Percentiles rank a stretch among this genome's conserved stretches.
Evolutionary conservation across 2,888 invertebrate species (phyloP).

Genomic region (Cephus nigrinus): DNA sequence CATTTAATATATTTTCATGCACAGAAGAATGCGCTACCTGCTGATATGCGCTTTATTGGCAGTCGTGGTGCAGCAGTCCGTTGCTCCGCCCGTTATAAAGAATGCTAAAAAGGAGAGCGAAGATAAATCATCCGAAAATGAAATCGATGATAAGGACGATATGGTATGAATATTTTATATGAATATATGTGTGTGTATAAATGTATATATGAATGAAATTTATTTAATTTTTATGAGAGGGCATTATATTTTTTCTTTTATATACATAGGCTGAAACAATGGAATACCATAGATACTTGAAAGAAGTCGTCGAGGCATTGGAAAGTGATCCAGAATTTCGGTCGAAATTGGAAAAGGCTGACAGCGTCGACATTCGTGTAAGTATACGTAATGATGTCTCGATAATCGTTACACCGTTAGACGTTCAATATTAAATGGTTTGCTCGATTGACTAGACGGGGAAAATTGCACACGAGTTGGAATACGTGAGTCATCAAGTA

Average conservation of each 20-base stretch:
- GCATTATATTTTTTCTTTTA: background rate
- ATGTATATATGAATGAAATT: background rate
- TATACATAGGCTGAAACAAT: constrained; percentile 60
- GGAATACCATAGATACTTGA: constrained; percentile 89
- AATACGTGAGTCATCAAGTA: constrained; percentile 89
- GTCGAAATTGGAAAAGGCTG: constrained; percentile 82
- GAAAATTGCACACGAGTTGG: constrained; percentile 90
- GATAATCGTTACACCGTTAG: background rate
- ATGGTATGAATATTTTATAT: constrained; percentile 19
- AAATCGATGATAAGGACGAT: constrained; percentile 39
- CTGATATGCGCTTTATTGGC: constrained; percentile 13
- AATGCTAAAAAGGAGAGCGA: constrained; percentile 50
- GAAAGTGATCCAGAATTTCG: constrained; percentile 90
- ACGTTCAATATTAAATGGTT: background rate
- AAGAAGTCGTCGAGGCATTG: constrained; percentile 88
- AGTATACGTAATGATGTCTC: constrained; percentile 41
- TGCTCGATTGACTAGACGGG: constrained; percentile 75
- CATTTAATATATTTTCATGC: no score
- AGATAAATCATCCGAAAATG: constrained; percentile 45
- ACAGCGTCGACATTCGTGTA: constrained; percentile 86
- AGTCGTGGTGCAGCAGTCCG: constrained; percentile 50
- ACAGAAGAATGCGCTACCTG: constrained; percentile 22
- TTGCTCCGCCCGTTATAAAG: constrained; percentile 67
- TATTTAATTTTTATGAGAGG: background rate
- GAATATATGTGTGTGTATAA: no score